phyloP scores from a whole-genome alignment of 2,888 invertebrate species.

The Phaonia tiefii region DNA sequence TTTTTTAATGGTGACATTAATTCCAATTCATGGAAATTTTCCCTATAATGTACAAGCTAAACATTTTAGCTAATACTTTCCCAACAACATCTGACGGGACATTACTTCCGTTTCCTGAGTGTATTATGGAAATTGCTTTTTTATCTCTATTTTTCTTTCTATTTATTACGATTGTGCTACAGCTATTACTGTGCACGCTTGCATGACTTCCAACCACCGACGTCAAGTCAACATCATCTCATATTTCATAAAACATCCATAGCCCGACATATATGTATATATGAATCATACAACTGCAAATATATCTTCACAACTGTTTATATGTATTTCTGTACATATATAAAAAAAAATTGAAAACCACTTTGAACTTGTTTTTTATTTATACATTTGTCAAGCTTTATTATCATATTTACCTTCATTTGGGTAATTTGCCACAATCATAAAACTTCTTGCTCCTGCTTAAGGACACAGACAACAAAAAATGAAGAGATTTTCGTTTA shows the following conservation, averaged over 20 bases:
- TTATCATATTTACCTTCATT: conserved; percentile 19
- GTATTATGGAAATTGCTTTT: too few relatives aligned
- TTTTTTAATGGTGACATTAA: too few relatives aligned
- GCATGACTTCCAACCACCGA: neutral
- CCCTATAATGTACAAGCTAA: too few relatives aligned
- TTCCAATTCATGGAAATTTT: too few relatives aligned
- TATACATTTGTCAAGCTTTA: conserved; percentile 44
- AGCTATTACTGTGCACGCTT: neutral
- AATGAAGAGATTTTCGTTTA: neutral
- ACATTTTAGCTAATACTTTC: too few relatives aligned
- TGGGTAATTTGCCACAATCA: conserved; percentile 24
- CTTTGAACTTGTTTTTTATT: conserved; percentile 27
- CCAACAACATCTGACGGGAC: too few relatives aligned
- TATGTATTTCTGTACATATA: conserved; percentile 3
- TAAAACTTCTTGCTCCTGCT: neutral
- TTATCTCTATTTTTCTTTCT: too few relatives aligned
- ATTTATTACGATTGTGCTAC: too few relatives aligned
- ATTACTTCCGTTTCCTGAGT: too few relatives aligned
- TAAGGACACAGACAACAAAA: neutral
- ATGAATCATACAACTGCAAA: conserved; percentile 30
- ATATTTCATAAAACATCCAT: conserved; percentile 7
- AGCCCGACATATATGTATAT: too few relatives aligned
- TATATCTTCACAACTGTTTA: neutral
- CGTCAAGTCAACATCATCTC: neutral
- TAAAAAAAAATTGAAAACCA: neutral